phyloP scores from a whole-genome alignment of 2,797 vertebrate species.

The Microcaecilia unicolor region DNA sequence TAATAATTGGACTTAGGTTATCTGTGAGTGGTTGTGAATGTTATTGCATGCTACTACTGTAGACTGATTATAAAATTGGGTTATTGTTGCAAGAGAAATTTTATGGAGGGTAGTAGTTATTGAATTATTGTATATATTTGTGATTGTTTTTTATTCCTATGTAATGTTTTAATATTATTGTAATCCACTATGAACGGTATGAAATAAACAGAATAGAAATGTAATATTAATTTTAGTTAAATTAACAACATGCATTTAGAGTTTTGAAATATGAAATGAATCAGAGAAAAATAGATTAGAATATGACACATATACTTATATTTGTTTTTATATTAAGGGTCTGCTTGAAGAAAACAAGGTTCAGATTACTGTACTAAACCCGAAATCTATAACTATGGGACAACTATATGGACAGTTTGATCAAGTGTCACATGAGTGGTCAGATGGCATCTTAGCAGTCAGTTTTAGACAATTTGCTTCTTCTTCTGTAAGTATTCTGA shows the following conservation, averaged over 20 bases:
- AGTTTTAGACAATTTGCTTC: slow-evolving; percentile 76
- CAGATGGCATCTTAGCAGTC: slow-evolving; percentile 79
- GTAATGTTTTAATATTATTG: no score
- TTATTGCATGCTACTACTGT: no score
- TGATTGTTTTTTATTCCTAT: no score
- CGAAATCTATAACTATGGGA: slow-evolving; percentile 85
- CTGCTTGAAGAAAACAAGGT: slow-evolving; percentile 84
- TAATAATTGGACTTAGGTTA: no score
- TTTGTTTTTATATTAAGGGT: slow-evolving; percentile 41
- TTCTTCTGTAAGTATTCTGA: slow-evolving; percentile 54
- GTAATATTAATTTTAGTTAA: neutral
- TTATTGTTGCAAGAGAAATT: no score
- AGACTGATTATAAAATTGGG: no score
- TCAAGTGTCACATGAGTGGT: slow-evolving; percentile 82
- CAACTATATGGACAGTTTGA: slow-evolving; percentile 88
- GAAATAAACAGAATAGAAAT: no score
- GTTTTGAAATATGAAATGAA: neutral
- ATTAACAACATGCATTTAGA: no score
- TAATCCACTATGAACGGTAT: no score
- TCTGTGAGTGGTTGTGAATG: no score
- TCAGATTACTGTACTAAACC: slow-evolving; percentile 82
- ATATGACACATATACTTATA: neutral
- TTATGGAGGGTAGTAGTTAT: no score
- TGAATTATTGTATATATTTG: no score
- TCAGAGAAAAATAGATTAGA: neutral